phyloP scores from a whole-genome alignment of 2,113 vertebrate species.

The Salvator merianae region DNA sequence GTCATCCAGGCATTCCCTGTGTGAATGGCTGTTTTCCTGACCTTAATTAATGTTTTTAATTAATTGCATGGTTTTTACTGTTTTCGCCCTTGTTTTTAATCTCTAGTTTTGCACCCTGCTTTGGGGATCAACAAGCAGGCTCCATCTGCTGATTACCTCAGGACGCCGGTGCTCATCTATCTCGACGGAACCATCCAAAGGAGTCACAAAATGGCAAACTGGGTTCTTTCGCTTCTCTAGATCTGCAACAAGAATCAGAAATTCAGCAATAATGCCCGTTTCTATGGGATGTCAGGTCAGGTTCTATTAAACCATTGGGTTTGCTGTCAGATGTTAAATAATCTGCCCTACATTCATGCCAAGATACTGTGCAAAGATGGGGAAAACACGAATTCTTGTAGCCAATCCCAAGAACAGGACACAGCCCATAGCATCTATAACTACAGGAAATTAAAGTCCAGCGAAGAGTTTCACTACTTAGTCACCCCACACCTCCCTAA shows the following conservation, averaged over 20 bases:
- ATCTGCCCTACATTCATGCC: background rate
- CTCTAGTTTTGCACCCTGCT: too few species aligned
- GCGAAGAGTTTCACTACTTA: too few species aligned
- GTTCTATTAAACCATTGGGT: background rate
- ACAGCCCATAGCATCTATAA: too few species aligned
- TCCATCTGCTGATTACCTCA: slow-evolving; percentile 75
- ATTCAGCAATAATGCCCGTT: background rate
- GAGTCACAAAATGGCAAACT: slow-evolving; percentile 95
- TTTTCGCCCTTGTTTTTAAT: too few species aligned
- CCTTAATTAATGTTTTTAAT: too few species aligned
- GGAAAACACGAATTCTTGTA: background rate
- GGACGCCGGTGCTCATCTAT: slow-evolving; percentile 86
- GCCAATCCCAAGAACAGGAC: too few species aligned
- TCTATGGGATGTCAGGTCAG: background rate
- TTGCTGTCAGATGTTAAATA: background rate
- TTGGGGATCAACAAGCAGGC: background rate
- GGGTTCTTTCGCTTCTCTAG: slow-evolving; percentile 94
- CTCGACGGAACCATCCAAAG: slow-evolving; percentile 88
- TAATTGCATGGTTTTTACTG: too few species aligned
- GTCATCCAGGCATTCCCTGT: too few species aligned
- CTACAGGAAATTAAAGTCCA: too few species aligned
- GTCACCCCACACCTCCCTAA: too few species aligned
- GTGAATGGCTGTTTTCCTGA: too few species aligned
- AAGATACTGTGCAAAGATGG: background rate
- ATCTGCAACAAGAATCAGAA: slow-evolving; percentile 73